Evolutionary conservation across 1,140 invertebrate species (phyloP).

Genomic region (Drosophila pachea): DNA sequence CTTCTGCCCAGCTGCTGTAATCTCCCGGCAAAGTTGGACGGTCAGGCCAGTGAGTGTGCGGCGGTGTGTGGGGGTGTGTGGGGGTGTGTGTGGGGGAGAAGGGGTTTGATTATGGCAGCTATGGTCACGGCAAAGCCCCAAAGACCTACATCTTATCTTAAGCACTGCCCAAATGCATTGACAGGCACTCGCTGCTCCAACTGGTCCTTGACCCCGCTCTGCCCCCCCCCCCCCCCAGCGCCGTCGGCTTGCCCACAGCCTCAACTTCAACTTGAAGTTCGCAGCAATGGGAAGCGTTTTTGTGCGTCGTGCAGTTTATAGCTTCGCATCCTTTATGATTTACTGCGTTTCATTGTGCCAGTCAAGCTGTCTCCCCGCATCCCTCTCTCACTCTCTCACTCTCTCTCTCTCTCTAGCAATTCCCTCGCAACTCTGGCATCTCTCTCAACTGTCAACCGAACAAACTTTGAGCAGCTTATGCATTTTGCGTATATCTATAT

Average conservation of each 20-base stretch:
- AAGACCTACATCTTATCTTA: slow-evolving; percentile 57
- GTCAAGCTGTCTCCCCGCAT: slow-evolving; percentile 3
- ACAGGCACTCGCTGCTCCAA: slow-evolving; percentile 63
- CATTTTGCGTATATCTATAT: slow-evolving; percentile 51
- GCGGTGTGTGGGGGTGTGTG: slow-evolving; percentile 7
- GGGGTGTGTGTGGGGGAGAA: not conserved
- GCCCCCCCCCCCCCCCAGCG: not conserved
- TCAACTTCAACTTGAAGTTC: slow-evolving; percentile 1
- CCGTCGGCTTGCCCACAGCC: slow-evolving; percentile 16
- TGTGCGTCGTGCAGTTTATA: slow-evolving; percentile 48
- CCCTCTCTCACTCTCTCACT: not conserved
- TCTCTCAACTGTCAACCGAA: slow-evolving; percentile 63
- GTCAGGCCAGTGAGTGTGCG: slow-evolving; percentile 18
- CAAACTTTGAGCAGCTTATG: slow-evolving; percentile 75
- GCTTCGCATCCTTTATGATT: slow-evolving; percentile 66
- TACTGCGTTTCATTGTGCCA: slow-evolving; percentile 53
- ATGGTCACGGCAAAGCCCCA: slow-evolving; percentile 14
- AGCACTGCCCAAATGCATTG: slow-evolving; percentile 61
- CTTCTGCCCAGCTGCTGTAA: slow-evolving; percentile 13
- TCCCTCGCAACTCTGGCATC: too few relatives aligned
- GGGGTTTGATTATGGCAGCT: not conserved
- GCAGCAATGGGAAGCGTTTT: slow-evolving; percentile 17
- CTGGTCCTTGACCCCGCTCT: not conserved
- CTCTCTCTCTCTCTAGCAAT: too few relatives aligned
- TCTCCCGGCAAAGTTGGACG: slow-evolving; percentile 47